Evolutionary conservation across 2,888 invertebrate genomes (phyloP), one percentile per base, ranked within the genome.

Genomic region (Rhaphigaster nebulosa): DNA sequence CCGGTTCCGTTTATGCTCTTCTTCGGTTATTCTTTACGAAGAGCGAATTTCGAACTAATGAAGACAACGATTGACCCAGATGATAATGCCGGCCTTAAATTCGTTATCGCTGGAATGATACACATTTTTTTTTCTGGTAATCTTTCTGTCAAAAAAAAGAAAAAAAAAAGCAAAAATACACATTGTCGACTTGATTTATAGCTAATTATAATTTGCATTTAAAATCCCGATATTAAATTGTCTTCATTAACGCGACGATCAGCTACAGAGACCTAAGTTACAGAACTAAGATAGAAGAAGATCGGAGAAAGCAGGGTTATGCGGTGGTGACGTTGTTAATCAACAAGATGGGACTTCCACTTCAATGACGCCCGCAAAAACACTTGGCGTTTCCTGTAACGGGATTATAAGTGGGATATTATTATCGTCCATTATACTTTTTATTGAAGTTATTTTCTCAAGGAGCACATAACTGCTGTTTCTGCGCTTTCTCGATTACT

Each of bases 31-130:
- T 38, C 70, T 76, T 76, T 29, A 1, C 70, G 15, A 76, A 76
- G 34, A 76, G 70, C 38, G 38, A 76, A 76, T 76, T 76, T 76
- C 38, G 20, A 38, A 76, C 70, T 76, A 76, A 76, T 76, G 70
- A 76, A 76, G 70, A 76, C 38, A 76, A 76, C 70, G 70, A 76
- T 76, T 76, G 70, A 76, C 70, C 70, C 70, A 76, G 20, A 76
- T 76, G 70, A 76, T 76, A 76, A 76, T 76, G 70, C 6, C 38
- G 18, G 38, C 20, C 34, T 15, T 76, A 38, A 76, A 76, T 76
- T 76, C 38, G 70, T 76, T 76, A 76, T 76, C 29, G 70, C 70
- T 76, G 70, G 20, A 76, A 76, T 2, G 70, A 38, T 76, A 76
- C 70, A 76, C 34, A 34, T 76, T 38, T 76, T 76, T 76, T 60